These are phyloP conservation scores for Trichosurus vulpecula DNA, from an alignment of 2,797 vertebrate species.

Conservation along the genomic window DNA sequence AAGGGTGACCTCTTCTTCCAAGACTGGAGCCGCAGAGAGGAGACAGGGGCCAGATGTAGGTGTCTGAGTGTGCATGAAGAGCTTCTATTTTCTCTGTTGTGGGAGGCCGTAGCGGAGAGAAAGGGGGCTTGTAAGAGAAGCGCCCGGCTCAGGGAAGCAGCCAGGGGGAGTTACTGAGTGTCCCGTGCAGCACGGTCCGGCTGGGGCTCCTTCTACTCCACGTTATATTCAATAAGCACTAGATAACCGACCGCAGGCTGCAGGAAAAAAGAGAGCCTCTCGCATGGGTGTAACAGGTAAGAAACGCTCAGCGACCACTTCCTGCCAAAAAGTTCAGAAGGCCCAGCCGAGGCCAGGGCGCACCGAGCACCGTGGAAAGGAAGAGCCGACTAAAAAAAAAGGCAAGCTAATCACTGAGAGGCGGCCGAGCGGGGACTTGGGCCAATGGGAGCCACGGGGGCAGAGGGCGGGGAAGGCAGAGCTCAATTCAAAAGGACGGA, in stretches of 20 bases:
- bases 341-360: rapidly evolving
- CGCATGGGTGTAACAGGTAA: neutral
- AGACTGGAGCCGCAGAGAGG: neutral
- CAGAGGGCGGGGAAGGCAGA: neutral
- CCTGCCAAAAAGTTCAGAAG: neutral
- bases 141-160: neutral
- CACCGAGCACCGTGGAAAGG: neutral
- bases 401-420: neutral
- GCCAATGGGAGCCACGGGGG: neutral
- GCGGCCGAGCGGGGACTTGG: rapidly evolving
- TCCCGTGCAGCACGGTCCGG: neutral
- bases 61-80: neutral
- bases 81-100: neutral
- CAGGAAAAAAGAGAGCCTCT: neutral
- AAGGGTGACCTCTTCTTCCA: no score
- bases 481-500: neutral
- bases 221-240: neutral
- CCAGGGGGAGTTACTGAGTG: neutral
- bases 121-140: neutral
- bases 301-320: neutral
- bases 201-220: neutral
- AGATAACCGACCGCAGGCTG: no score
- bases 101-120: neutral
- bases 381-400: neutral
- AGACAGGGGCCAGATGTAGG: neutral